Evolutionary conservation across 1,140 invertebrate genomes (phyloP), one percentile per base, ranked within the genome.

Genomic region (Belonocnema kinseyi): DNA sequence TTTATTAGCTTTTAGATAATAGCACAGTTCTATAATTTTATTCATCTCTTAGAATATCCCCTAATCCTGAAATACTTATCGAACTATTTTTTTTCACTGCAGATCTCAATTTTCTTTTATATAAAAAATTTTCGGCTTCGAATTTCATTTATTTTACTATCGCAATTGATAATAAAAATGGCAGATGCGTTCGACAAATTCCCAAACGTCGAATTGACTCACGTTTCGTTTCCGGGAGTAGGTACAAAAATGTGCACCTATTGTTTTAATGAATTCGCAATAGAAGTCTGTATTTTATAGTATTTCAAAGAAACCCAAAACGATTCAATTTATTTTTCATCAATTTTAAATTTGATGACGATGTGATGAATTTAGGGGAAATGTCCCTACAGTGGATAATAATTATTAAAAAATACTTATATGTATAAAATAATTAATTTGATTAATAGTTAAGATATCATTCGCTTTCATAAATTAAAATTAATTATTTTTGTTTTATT

Each of bases 191-290:
- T 83, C 79, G 73, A 76, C 80, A 82, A 83, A 83, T 86, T 75
- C 82, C 73, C 80, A 83, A 85, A 79, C 77, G 84, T 87, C 85
- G 86, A 91, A 91, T 91, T 91, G 90, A 91, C 90, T 91, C 90
- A 86, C 89, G 87, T 88, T 88, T 88, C 85, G 87, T 89, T 33
- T 88, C 85, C 86, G 90, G 90, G 90, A 91, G 90, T 91, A 91
- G 90, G 83, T 74, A 76, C 80, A 77, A 46, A 46, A 46, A 8
- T 46, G 4, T 54, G 82, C 83, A 79, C 85, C 89, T 87, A 85
- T 83, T 86, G 82, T 85, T 87, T 87, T 84, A 78, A 58, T 58
- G 86, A 87, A 89, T 89, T 83, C 79, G 87, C 88, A 79, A 77
- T 81, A 77, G 80, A 81, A 91, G 82, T 14, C 86, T 87, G 79